Evolutionary conservation across 2,888 invertebrate genomes (phyloP), one percentile per base, ranked within the genome.

Genomic region (Steinernema scapterisci): DNA sequence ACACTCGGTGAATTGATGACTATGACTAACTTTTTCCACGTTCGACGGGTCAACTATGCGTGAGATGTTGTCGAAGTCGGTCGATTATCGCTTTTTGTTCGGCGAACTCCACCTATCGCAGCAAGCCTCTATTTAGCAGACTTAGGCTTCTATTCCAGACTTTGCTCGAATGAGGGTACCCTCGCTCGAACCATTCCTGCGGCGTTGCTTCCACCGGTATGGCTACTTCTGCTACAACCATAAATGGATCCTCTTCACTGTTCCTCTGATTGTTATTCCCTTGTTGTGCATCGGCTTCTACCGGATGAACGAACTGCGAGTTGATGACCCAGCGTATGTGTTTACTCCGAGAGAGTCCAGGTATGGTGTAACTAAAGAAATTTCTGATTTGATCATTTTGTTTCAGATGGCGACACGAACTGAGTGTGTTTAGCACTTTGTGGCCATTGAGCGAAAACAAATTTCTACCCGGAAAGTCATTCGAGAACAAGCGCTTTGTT

Each of bases 371-470:
- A 19, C 3, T 46, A n/a, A 13, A 5, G 25, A 71, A 16, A 7
- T 13, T 9, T 6, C 46, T 1, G 19, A 48, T 13, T n/a, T 56
- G 5, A 72, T 7, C 63, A 2, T 27, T 44, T 3, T 71, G 51
- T 74, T 82, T 74, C 74, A 86, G 86, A 73, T 86, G 86, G 86
- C 78, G 84, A 63, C 78, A 75, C 51, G 86, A 86, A 75, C 74
- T 86, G 70, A 78, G 80, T 76, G 77, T 79, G n/a, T 86, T 86
- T 77, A 79, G 82, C 43, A 80, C 79, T n/a, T 82, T 82, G 44
- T 86, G 86, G 86, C 86, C 86, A 19, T 74, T 86, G 27, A 79
- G 83, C 44, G 86, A 86, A 74, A 86, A 86, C 73, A 84, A 84
- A 75, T 86, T 86, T 77, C 76, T 86, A 38, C 85, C 86, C 5